phyloP scores from a whole-genome alignment of 92 coral and sea anemone genomes.

The Parazoanthus atlanticus region DNA sequence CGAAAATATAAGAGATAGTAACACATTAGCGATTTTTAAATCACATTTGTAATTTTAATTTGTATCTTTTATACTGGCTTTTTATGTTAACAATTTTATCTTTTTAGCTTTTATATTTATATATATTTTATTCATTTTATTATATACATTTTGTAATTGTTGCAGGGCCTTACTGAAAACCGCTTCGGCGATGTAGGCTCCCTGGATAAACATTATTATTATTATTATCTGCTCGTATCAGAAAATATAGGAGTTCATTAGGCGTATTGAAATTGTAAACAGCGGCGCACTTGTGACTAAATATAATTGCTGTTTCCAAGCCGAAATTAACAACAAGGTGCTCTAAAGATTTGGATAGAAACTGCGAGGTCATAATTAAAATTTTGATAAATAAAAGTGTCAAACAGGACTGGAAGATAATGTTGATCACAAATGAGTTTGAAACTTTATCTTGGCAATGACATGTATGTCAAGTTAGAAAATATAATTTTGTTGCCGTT shows the following conservation, averaged over 20 bases:
- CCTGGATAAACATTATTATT: too few relatives aligned
- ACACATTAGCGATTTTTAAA: too few relatives aligned
- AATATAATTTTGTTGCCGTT: not conserved
- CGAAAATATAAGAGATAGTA: too few relatives aligned
- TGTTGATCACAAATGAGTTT: conserved; percentile 5
- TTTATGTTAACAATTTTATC: too few relatives aligned
- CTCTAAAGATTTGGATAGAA: conserved; percentile 10
- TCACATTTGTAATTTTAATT: too few relatives aligned
- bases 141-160: too few relatives aligned
- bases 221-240: conserved; percentile 29
- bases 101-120: too few relatives aligned
- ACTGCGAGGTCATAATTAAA: conserved; percentile 19
- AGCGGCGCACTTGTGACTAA: conserved; percentile 17
- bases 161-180: too few relatives aligned
- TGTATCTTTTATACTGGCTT: too few relatives aligned
- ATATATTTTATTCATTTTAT: too few relatives aligned
- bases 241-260: not conserved
- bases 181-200: too few relatives aligned
- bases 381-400: conserved; percentile 12
- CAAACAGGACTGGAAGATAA: not conserved
- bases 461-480: not conserved
- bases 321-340: conserved; percentile 18
- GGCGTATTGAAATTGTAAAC: too few relatives aligned
- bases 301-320: not conserved
- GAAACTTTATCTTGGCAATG: conserved; percentile 12